Conservation (phyloP, 2,888 invertebrate species). For the Lasioglossum figueresi region DNA sequence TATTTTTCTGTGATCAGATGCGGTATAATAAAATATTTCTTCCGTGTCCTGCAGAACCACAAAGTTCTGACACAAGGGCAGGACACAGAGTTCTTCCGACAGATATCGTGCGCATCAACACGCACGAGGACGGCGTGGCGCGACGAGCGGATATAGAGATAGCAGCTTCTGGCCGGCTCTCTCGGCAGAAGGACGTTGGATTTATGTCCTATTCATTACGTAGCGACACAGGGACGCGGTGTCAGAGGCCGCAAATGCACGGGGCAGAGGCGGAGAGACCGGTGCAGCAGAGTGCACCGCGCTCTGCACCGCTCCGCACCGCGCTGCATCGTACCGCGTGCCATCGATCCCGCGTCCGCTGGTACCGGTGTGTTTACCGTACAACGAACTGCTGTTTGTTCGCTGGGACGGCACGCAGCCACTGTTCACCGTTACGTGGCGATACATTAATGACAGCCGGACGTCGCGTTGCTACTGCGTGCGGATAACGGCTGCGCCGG, state of each 20-base stretch:
- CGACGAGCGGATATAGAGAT: background rate
- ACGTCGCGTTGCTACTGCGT: slow-evolving; percentile 48
- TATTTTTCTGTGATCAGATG: too few species aligned
- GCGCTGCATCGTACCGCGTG: background rate
- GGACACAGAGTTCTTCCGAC: slow-evolving; percentile 20
- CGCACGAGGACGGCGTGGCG: background rate
- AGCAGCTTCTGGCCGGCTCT: slow-evolving; percentile 14
- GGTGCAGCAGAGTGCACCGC: slow-evolving; percentile 6
- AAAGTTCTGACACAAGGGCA: background rate
- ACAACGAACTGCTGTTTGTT: slow-evolving; percentile 61
- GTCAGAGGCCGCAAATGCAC: slow-evolving; percentile 71
- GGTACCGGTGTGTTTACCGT: slow-evolving; percentile 69
- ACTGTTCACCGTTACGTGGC: slow-evolving; percentile 59
- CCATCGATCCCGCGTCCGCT: slow-evolving; percentile 54
- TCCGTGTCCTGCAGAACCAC: background rate
- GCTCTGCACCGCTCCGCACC: background rate
- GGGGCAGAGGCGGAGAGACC: slow-evolving; percentile 42
- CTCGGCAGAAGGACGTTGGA: slow-evolving; percentile 64
- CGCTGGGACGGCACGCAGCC: slow-evolving; percentile 40
- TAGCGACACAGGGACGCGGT: slow-evolving; percentile 64
- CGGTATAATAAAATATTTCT: background rate
- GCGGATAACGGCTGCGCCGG: slow-evolving; percentile 1
- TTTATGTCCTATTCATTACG: slow-evolving; percentile 80
- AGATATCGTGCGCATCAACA: slow-evolving; percentile 5
- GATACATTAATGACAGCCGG: slow-evolving; percentile 80